Percentiles rank a stretch among this genome's conserved stretches.
These are phyloP conservation scores for Euclidia mi DNA, from an alignment of 2,888 invertebrate species.

Conservation along the genomic window DNA sequence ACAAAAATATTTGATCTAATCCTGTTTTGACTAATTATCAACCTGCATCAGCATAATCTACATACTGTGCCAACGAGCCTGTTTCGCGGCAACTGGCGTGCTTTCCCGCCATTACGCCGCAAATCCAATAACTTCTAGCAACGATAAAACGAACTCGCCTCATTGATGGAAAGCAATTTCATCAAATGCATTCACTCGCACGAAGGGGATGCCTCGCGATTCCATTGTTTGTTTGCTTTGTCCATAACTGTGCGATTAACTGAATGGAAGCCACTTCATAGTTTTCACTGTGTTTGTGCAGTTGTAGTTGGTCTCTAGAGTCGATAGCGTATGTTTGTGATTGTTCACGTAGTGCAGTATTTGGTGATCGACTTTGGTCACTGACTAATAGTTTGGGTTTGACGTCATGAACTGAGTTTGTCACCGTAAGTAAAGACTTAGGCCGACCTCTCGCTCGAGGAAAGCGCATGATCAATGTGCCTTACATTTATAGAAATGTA, in stretches of 20 bases:
- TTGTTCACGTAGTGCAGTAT: too few species aligned
- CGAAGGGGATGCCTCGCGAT: conserved; percentile 26
- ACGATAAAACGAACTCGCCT: conserved; percentile 37
- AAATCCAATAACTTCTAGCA: conserved; percentile 48
- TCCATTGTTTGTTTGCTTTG: conserved; percentile 14
- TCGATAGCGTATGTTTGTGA: too few species aligned
- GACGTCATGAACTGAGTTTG: too few species aligned
- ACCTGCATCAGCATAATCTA: background rate
- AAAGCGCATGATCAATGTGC: too few species aligned
- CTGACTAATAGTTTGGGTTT: too few species aligned
- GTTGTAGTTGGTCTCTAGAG: too few species aligned
- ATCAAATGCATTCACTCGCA: conserved; percentile 50
- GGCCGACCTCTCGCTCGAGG: too few species aligned
- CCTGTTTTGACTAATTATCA: too few species aligned
- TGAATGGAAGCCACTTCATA: conserved; percentile 17
- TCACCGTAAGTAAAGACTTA: too few species aligned
- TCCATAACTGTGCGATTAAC: conserved; percentile 9
- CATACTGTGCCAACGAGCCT: background rate
- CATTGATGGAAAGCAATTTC: conserved; percentile 51
- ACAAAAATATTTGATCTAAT: too few species aligned
- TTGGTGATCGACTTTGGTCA: too few species aligned
- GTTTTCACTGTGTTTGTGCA: conserved; percentile 7
- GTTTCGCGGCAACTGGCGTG: conserved; percentile 38
- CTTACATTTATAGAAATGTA: too few species aligned
- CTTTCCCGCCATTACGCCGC: conserved; percentile 19